Evolutionary conservation across 2,797 vertebrate genomes (phyloP), one percentile per base, ranked within the genome.

Genomic region (Phrynocephalus guinanensis): DNA sequence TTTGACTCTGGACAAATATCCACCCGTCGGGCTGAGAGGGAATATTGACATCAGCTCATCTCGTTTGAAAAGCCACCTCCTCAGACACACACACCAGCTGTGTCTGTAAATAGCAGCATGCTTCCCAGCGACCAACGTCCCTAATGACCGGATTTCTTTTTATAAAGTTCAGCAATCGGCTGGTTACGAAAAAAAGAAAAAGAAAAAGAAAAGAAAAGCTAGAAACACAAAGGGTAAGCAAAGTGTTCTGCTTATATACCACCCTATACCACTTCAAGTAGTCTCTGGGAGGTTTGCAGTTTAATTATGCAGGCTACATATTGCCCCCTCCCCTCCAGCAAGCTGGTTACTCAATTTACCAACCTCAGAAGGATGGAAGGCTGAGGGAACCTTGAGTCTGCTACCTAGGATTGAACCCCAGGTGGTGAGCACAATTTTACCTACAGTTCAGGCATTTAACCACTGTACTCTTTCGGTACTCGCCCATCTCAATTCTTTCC

Each of bases 1-100:
- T 71, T 84, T 86, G 38, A 82, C 60, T 86, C 63, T 48, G 38
- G 44, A 44, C 63, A 70, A 70, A 81, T 71, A 15, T 28, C 78
- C 79, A 71, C 85, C n/a, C 24, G 33, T 75, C 56, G n/a, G 15
- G 48, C 30, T 33, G 5, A 28, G 80, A 73, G 1, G 63, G 1
- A 70, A 71, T 75, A 89, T 94, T 95, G 93, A 88, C 92, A 92
- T 93, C 90, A 90, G 81, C 77, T 83, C 56, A 48, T 82, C 48
- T 60, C 90, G 88, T 52, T 86, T 93, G 87, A 87, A 95, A 94
- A 95, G 83, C 87, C 92, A 77, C 87, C 68, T 89, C 89, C 67
- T 20, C 93, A 91, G 85, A 90, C 91, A 93, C 90, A 90, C 87
- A 90, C 87, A 86, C 30, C 70, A 73, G 83, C 87, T 79, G 79